Evolutionary conservation across 2,113 vertebrate genomes (phyloP).

Genomic region (Piaya cayana): DNA sequence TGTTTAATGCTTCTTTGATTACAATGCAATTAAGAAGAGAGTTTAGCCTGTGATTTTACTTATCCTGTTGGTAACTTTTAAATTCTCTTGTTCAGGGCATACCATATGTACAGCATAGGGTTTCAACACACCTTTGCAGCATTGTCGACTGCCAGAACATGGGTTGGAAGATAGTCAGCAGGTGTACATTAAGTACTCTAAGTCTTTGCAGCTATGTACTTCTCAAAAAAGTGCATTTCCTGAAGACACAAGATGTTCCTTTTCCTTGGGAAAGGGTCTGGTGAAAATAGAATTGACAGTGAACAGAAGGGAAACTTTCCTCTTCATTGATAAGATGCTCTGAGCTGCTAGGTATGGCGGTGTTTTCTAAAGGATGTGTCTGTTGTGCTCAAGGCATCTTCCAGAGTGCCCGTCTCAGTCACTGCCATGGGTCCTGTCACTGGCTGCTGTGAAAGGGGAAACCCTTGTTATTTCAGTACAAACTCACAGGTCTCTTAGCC

Average conservation of each 20-base stretch:
- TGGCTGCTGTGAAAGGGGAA: not conserved
- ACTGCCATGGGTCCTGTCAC: not conserved
- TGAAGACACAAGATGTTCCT: not conserved
- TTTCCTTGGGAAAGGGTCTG: not conserved
- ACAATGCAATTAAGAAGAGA: not conserved
- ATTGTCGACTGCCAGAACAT: not conserved
- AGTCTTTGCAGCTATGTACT: not conserved
- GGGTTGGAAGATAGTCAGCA: not conserved
- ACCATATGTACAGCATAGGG: not conserved
- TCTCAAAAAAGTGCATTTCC: not conserved
- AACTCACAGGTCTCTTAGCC: not conserved
- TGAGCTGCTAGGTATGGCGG: not conserved
- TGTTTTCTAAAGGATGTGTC: not conserved
- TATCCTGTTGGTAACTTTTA: not conserved
- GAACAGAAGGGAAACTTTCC: not conserved
- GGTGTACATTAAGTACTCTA: not conserved
- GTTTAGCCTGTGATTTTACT: not conserved
- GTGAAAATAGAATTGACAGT: not conserved
- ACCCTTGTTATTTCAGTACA: not conserved
- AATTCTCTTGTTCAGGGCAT: not conserved
- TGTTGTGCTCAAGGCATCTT: not conserved
- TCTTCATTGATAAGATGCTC: not conserved
- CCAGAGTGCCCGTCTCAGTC: not conserved
- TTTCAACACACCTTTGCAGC: not conserved
- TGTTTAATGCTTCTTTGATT: slow-evolving; percentile 6